Evolutionary conservation across 1,140 invertebrate species (phyloP).

Genomic region (Potamilus streckersoni): DNA sequence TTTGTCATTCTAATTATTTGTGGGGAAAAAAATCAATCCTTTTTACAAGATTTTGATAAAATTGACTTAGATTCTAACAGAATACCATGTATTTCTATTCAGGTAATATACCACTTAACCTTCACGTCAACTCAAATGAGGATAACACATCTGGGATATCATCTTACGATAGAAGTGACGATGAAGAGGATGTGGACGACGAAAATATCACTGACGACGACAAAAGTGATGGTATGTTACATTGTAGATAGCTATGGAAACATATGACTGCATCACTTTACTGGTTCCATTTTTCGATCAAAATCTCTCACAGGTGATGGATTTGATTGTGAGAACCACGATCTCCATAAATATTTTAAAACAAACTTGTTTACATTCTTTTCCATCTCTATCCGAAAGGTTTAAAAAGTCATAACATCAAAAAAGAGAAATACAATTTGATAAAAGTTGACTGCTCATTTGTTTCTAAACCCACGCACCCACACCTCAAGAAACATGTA

Average conservation of each 20-base stretch:
- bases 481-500: too few species aligned
- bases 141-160: slow-evolving; percentile 26
- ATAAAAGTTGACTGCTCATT: too few species aligned
- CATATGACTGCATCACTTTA: too few species aligned
- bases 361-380: too few species aligned
- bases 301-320: too few species aligned
- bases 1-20: neutral
- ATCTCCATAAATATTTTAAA: too few species aligned
- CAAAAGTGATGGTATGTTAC: slow-evolving; percentile 22
- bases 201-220: slow-evolving; percentile 31
- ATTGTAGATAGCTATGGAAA: neutral
- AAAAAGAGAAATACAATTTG: too few species aligned
- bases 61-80: neutral
- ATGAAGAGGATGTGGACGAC: slow-evolving; percentile 28
- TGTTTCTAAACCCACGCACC: too few species aligned
- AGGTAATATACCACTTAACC: slow-evolving; percentile 25
- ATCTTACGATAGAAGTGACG: slow-evolving; percentile 28
- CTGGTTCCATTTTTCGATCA: too few species aligned
- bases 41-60: neutral
- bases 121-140: slow-evolving; percentile 28
- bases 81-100: neutral
- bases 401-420: too few species aligned
- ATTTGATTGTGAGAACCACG: too few species aligned
- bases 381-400: too few species aligned
- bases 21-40: neutral